Conservation (phyloP, 2,888 invertebrate species). For the Drosophila birchii region DNA sequence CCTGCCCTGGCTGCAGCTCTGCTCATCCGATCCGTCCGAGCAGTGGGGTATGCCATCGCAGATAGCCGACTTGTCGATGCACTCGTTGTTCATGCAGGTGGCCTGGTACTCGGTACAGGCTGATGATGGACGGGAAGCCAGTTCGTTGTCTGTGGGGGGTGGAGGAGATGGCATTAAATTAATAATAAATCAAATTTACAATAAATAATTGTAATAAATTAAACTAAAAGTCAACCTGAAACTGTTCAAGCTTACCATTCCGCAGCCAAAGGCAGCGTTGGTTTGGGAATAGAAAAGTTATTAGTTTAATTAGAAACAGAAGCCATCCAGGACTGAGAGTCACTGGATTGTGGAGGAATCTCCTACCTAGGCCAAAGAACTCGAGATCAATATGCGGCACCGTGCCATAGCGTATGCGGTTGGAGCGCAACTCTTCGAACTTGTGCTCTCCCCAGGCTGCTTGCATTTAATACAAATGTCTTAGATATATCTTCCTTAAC, state of each 20-base stretch:
- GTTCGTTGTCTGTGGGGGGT: slow-evolving; percentile 12
- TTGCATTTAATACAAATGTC: slow-evolving; percentile 31
- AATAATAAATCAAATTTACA: neutral
- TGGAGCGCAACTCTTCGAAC: slow-evolving; percentile 77
- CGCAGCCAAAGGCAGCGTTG: slow-evolving; percentile 21
- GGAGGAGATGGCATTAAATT: neutral
- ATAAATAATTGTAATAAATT: neutral
- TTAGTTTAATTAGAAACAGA: neutral
- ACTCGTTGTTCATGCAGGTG: slow-evolving; percentile 95
- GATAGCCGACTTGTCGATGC: slow-evolving; percentile 91
- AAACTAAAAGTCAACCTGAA: neutral
- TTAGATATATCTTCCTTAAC: neutral
- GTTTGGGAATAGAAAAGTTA: neutral
- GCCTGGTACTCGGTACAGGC: slow-evolving; percentile 90
- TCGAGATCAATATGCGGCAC: slow-evolving; percentile 87
- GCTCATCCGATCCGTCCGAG: slow-evolving; percentile 95
- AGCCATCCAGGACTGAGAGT: neutral
- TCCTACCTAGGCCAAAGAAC: slow-evolving; percentile 87
- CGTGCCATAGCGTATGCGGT: slow-evolving; percentile 86
- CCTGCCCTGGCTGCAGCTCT: slow-evolving; percentile 92
- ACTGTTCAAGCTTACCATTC: slow-evolving; percentile 37
- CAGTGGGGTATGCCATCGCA: slow-evolving; percentile 91
- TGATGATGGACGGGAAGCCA: slow-evolving; percentile 83
- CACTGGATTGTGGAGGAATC: neutral
- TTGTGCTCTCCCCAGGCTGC: slow-evolving; percentile 84